Percentiles rank a stretch among this genome's conserved stretches.
Conservation (phyloP, 2,113 vertebrate genomes). For the Micromys minutus region DNA sequence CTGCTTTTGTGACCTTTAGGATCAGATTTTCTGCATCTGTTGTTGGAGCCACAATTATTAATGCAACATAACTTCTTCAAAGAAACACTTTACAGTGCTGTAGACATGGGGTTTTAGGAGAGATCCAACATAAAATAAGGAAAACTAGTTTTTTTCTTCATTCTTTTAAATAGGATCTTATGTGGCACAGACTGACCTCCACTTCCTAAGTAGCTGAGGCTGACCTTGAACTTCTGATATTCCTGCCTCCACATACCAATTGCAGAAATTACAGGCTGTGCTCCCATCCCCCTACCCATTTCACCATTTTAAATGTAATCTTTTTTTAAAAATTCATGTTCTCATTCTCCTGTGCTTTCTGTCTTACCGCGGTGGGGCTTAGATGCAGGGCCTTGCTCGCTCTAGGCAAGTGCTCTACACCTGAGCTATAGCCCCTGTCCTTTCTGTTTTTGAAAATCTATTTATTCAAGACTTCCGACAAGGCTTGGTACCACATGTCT, state of each 20-base stretch:
- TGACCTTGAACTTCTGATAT: neutral
- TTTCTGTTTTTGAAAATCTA: neutral
- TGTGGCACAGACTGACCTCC: neutral
- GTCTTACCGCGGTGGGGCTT: neutral
- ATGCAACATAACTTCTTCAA: conserved; percentile 30
- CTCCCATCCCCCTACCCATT: no score
- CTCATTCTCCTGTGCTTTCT: neutral
- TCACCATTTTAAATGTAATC: neutral
- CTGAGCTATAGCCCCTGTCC: neutral
- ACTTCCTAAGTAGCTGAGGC: no score
- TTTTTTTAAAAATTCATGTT: neutral
- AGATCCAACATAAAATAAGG: conserved; percentile 24
- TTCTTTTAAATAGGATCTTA: neutral
- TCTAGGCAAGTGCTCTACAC: neutral
- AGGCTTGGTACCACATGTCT: neutral
- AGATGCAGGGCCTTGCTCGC: neutral
- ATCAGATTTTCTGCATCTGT: conserved; percentile 11
- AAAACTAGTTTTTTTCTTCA: neutral
- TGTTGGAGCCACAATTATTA: neutral
- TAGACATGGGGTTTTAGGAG: conserved; percentile 18
- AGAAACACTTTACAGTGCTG: conserved; percentile 51
- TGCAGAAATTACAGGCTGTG: neutral
- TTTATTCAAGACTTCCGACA: neutral
- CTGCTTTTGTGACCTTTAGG: neutral
- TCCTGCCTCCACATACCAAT: neutral